phyloP scores from a whole-genome alignment of 2,113 vertebrate species.

The Melanocharis versteri region DNA sequence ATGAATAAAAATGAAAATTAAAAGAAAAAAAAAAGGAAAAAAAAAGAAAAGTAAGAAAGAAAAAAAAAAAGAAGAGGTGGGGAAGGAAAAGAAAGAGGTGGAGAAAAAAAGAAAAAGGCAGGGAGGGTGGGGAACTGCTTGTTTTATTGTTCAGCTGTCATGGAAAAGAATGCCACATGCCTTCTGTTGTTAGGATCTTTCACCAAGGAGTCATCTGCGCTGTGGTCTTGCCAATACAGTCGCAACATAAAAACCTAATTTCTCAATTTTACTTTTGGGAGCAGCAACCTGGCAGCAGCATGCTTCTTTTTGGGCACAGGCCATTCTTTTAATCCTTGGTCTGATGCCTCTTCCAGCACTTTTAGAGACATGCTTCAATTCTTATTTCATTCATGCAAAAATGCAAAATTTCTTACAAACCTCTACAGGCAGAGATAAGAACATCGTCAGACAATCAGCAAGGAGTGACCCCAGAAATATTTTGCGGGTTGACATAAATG shows the following conservation, averaged over 20 bases:
- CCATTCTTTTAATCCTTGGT: neutral
- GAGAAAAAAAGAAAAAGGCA: neutral
- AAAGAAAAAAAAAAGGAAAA: too few relatives aligned
- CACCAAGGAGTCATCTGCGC: neutral
- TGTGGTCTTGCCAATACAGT: neutral
- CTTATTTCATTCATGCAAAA: neutral
- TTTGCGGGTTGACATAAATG: neutral
- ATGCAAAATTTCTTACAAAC: neutral
- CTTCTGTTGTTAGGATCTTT: neutral
- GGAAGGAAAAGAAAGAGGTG: neutral
- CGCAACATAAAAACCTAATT: neutral
- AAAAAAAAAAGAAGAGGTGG: accelerated
- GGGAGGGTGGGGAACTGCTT: neutral
- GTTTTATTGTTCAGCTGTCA: neutral
- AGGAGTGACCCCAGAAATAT: neutral
- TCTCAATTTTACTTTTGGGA: neutral
- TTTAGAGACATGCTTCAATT: neutral
- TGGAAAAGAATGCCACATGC: neutral
- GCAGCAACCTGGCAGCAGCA: neutral
- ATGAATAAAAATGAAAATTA: neutral
- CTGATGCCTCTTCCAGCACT: neutral
- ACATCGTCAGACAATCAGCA: accelerated
- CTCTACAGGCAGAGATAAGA: neutral
- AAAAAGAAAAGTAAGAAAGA: accelerated
- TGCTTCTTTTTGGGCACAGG: neutral